Conservation (phyloP, 2,797 vertebrate species). For the Poecilia velifera region DNA sequence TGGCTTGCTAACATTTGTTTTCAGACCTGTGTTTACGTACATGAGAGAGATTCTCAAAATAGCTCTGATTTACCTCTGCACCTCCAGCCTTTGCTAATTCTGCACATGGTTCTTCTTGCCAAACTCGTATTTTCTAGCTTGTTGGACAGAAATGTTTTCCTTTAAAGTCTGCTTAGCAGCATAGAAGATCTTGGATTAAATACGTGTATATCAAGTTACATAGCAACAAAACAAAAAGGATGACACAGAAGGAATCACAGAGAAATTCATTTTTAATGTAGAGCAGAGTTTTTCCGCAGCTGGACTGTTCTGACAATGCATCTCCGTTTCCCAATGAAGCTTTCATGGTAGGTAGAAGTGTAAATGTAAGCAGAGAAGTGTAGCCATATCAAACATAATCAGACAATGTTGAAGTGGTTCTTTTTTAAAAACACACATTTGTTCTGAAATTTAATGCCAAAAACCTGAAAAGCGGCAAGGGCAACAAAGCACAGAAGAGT, state of each 20-base stretch:
- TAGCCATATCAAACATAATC: not conserved
- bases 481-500: not conserved
- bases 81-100: constrained; percentile 27
- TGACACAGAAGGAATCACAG: constrained; percentile 1
- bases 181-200: not conserved
- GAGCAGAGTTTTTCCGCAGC: constrained; percentile 5
- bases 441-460: not conserved
- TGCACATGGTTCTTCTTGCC: constrained; percentile 21
- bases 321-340: not conserved
- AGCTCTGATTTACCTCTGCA: constrained; percentile 44
- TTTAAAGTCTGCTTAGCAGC: constrained; percentile 21
- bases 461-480: not conserved
- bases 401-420: not conserved
- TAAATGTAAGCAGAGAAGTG: not conserved
- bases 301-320: not conserved
- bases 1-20: constrained; percentile 35
- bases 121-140: constrained; percentile 35
- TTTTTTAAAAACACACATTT: not conserved
- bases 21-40: constrained; percentile 6
- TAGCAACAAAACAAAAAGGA: constrained; percentile 1
- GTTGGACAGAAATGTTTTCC: constrained; percentile 15
- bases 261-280: not conserved
- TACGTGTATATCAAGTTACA: constrained; percentile 19
- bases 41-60: constrained; percentile 28
- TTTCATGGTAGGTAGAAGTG: not conserved